Conservation (phyloP, 2,797 vertebrate species). For the Syndactyla subalaris region DNA sequence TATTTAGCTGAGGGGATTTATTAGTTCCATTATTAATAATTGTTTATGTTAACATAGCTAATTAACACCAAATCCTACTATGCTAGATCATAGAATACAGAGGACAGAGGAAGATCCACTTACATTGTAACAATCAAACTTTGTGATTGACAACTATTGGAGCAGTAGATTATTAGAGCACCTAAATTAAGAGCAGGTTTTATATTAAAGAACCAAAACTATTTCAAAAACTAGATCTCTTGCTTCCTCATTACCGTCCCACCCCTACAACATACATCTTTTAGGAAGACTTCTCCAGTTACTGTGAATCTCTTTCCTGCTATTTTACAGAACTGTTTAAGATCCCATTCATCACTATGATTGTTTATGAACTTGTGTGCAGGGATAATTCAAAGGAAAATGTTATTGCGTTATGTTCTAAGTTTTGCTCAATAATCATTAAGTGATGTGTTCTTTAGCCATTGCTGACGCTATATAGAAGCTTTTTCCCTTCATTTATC, state of each 20-base stretch:
- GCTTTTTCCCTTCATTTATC: not conserved
- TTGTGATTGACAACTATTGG: not conserved
- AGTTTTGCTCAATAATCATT: not conserved
- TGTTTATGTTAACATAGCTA: not conserved
- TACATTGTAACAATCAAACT: not conserved
- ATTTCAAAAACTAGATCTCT: not conserved
- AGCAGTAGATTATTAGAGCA: not conserved
- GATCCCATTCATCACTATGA: not conserved
- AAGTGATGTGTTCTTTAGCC: not conserved
- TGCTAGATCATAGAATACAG: not conserved
- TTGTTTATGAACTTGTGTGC: not conserved
- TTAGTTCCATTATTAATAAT: not conserved
- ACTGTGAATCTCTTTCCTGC: not conserved
- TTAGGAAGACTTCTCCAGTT: not conserved
- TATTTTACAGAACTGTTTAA: not conserved
- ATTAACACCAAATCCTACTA: not conserved
- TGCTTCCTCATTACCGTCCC: accelerated
- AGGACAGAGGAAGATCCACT: not conserved
- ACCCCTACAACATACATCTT: accelerated
- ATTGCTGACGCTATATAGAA: not conserved
- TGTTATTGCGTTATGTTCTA: not conserved
- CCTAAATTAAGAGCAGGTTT: not conserved
- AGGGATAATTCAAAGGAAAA: not conserved
- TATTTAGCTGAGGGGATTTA: not conserved
- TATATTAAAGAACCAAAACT: not conserved